A percentile compares a stretch with the other conserved stretches of the same genome.
Evolutionary conservation across 2,113 vertebrate genomes (phyloP).

Genomic region (Paradisaea rubra): DNA sequence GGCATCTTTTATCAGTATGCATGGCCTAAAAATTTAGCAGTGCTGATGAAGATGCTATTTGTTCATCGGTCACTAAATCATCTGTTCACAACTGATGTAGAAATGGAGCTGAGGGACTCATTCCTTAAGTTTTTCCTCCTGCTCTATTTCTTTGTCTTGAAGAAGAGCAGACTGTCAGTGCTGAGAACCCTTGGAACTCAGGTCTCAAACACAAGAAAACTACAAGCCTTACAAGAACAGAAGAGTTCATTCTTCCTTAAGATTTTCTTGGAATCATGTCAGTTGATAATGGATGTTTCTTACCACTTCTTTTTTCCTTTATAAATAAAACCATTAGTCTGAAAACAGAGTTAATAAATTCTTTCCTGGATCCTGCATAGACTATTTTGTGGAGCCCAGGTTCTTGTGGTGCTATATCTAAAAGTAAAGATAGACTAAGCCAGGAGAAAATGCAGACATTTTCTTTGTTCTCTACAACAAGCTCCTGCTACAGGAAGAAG

Average conservation of each 20-base stretch:
- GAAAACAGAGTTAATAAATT: not conserved
- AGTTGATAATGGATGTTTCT: not conserved
- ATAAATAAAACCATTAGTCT: not conserved
- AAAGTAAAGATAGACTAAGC: not conserved
- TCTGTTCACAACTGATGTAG: not conserved
- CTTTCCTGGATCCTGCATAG: not conserved
- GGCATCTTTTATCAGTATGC: not conserved
- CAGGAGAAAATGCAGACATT: not conserved
- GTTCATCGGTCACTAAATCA: not conserved
- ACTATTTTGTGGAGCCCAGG: not conserved
- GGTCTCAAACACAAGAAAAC: not conserved
- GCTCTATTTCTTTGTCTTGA: fast-evolving
- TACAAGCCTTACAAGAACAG: not conserved
- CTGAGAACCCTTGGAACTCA: not conserved
- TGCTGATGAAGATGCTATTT: not conserved
- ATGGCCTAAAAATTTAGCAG: not conserved
- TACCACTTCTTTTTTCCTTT: not conserved
- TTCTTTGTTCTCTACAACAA: not conserved
- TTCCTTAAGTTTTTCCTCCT: not conserved
- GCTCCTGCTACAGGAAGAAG: not conserved
- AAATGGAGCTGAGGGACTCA: not conserved
- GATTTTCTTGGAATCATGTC: not conserved
- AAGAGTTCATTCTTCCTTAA: not conserved
- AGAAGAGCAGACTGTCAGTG: not conserved
- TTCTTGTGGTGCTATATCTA: not conserved